Conservation (phyloP, 2,113 vertebrate species). For the Accipiter virgatus region DNA sequence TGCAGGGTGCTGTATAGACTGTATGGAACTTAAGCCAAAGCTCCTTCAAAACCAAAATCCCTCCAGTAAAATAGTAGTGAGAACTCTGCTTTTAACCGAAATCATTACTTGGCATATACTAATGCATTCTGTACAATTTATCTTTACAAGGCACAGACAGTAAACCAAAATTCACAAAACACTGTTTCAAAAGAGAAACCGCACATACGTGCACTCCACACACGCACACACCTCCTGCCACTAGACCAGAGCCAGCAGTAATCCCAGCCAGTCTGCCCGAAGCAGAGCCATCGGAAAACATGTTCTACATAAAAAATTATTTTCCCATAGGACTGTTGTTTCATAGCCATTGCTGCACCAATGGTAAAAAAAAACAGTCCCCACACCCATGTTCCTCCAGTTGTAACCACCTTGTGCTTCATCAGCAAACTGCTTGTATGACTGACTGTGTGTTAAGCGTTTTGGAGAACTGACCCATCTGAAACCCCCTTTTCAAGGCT, state of each 20-base stretch:
- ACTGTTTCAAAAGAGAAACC: background rate
- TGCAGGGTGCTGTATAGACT: background rate
- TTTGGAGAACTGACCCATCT: background rate
- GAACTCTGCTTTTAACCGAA: background rate
- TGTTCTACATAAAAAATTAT: background rate
- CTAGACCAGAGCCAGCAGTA: background rate
- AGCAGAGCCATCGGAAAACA: background rate
- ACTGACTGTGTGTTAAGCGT: fast-evolving
- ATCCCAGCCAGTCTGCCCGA: background rate
- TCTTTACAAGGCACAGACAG: background rate
- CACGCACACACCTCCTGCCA: fast-evolving
- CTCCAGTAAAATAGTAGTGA: background rate
- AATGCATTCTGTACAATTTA: background rate
- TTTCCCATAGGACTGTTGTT: background rate
- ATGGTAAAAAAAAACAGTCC: background rate
- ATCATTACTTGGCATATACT: background rate
- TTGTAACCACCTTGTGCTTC: background rate
- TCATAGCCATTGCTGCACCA: background rate
- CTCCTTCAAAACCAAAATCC: background rate
- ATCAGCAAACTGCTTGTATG: background rate
- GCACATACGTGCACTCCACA: background rate
- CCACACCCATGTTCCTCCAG: background rate
- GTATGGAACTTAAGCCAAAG: background rate
- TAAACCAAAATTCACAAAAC: background rate
- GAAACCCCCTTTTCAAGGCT: background rate